These are phyloP conservation scores for Pseudoatta argentina DNA, from an alignment of 1,140 invertebrate genomes.

Conservation along the genomic window DNA sequence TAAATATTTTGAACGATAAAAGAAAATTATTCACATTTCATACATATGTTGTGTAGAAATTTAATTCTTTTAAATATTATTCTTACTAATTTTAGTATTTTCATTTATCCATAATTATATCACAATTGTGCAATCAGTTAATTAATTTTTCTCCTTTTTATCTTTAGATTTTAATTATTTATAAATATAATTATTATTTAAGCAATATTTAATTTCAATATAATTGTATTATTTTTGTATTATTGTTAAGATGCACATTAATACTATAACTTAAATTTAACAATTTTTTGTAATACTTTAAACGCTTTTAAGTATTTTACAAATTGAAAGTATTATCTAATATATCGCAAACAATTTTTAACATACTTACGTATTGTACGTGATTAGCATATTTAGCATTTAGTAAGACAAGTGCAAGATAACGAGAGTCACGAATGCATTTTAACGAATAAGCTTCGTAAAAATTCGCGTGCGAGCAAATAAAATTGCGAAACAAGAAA, in stretches of 20 bases:
- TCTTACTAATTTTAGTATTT: not conserved
- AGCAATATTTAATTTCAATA: not conserved
- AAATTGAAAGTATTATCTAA: not conserved
- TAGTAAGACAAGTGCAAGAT: conserved; percentile 28
- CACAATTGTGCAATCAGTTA: not conserved
- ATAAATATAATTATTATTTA: not conserved
- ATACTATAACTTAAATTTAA: not conserved
- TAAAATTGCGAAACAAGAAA: not conserved
- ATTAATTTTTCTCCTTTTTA: not conserved
- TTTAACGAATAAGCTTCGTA: not conserved
- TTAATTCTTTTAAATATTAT: not conserved
- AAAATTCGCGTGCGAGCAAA: not conserved
- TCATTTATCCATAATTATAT: not conserved
- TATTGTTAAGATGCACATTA: not conserved
- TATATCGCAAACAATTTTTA: not conserved
- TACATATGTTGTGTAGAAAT: not conserved
- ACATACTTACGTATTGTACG: not conserved
- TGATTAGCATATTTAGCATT: conserved; percentile 11
- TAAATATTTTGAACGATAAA: not conserved
- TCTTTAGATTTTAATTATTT: not conserved
- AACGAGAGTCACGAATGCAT: not conserved
- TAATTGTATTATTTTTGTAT: not conserved
- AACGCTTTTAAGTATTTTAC: not conserved
- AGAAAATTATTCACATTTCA: not conserved
- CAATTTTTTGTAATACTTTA: not conserved